Evolutionary conservation across 2,113 vertebrate genomes (phyloP), one percentile per base, ranked within the genome.

Genomic region (Mus pahari): DNA sequence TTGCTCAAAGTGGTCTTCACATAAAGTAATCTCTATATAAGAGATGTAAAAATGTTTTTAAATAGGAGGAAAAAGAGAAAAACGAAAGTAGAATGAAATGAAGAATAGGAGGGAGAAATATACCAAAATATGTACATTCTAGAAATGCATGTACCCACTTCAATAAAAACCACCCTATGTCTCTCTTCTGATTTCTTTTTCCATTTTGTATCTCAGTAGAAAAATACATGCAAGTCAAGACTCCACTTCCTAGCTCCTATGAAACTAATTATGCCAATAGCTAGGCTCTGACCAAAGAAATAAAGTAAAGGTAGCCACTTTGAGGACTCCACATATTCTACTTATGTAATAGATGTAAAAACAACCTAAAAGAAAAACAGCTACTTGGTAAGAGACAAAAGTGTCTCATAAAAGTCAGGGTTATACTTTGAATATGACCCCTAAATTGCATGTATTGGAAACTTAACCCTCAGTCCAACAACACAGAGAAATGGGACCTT

Each of bases 281-380:
- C 58, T 58, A 58, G 17, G 17, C 58, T 58, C 58, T 58, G 58
- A 20, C 58, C 58, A 58, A 58, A 58, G 58, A 19, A 58, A 58
- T 58, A 58, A 58, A 58, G 17, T 58, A 58, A 58, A 58, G 58
- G 17, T 58, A 58, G 58, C 58, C 58, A 58, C 58, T 58, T 58
- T 58, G 17, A 58, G 17, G 17, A 58, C 19, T 58, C 58, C 17
- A 19, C 58, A 58, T 58, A 58, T 19, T 58, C 58, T 58, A 58
- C 24, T 94, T 81, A 77, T 92, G n/a, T 89, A 95, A 89, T 71
- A 90, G 86, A 73, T 58, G 7, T 73, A 16, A 12, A 33, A 26
- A 10, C 83, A 77, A 89, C 17, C 19, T 66, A 20, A 89, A 66
- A 89, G 95, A 91, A 94, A 77, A 26, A 95, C 60, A 22, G 26